Evolutionary conservation across 1,140 invertebrate species (phyloP), one percentile per base, ranked within the genome.

Genomic region (Lordiphosa mommai): DNA sequence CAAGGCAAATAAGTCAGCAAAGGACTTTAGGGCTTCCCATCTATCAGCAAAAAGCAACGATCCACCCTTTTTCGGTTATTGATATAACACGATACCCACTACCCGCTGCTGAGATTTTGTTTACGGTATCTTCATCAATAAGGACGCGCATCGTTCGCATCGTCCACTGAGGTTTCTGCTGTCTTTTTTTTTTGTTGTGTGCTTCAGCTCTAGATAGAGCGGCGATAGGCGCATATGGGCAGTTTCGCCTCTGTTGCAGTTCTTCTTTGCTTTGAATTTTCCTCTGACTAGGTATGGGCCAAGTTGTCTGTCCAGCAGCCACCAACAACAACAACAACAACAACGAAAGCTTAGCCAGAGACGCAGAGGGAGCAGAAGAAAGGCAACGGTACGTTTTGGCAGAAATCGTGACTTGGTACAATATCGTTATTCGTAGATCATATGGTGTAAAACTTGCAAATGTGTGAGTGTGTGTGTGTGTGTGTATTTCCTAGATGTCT

Each of bases 41-140:
- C 51, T 57, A 50, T 47, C 38, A 41, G 40, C 20, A 10, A 27
- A 43, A 43, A 27, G 34, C 16, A 17, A 48, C 61, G 85, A 74
- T 87, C 79, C 85, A 86, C 85, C 85, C 85, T 77, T 87, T 87
- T 86, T 80, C 63, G 79, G 74, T 87, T 86, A 86, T 87, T 87
- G 85, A 87, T 86, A 87, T 85, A 86, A 82, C 79, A 72, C 70
- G 72, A 86, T 86, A 86, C 61, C 37, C 37, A 20, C 44, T 16
- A 4, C 47, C 27, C 40, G 17, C 36, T 36, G 9, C 51, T 16
- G 32, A 40, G 74, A 61, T 74, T 60, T 58, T 46, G 59, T 61
- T 74, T 84, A 72, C 74, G 60, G 76, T 80, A 80, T 86, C 82
- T 86, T 86, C 82, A 86, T 86, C 82, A 86, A 86, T 86, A 86